A percentile compares a stretch with the other conserved stretches of the same genome.
phyloP scores from a whole-genome alignment of 2,888 invertebrate genomes.

The Megalurothrips usitatus region DNA sequence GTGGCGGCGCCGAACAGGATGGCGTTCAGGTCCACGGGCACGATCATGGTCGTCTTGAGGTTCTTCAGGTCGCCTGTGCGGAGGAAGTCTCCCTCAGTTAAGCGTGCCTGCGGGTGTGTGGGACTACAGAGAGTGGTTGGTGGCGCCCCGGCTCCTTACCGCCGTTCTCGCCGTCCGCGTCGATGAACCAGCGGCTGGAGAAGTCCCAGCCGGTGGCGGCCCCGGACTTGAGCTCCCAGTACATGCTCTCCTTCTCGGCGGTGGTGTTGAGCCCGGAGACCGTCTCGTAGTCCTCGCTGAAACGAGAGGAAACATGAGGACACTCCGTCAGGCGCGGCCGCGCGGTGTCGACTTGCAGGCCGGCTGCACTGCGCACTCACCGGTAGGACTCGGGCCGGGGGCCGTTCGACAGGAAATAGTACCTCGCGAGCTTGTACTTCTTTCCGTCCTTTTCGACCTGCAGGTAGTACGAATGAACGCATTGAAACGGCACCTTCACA shows the following conservation, averaged over 20 bases:
- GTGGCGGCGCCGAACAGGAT: conserved; percentile 66
- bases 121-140: neutral
- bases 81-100: neutral
- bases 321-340: neutral
- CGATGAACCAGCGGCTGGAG: conserved; percentile 72
- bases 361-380: too few species aligned
- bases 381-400: conserved; percentile 69
- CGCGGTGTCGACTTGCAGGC: too few species aligned
- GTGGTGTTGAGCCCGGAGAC: conserved; percentile 47
- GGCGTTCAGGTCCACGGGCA: conserved; percentile 80
- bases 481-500: neutral
- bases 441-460: conserved; percentile 47
- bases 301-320: neutral
- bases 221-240: conserved; percentile 66
- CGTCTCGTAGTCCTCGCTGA: conserved; percentile 56
- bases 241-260: conserved; percentile 54
- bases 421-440: conserved; percentile 56
- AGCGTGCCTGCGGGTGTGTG: neutral
- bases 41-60: conserved; percentile 61
- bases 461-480: neutral
- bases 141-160: conserved; percentile 31
- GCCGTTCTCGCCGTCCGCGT: conserved; percentile 53
- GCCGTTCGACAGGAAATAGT: conserved; percentile 56
- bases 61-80: conserved; percentile 51
- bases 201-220: conserved; percentile 90